Evolutionary conservation across 2,888 invertebrate genomes (phyloP), one percentile per base, ranked within the genome.

Genomic region (Synergus laeviventris): DNA sequence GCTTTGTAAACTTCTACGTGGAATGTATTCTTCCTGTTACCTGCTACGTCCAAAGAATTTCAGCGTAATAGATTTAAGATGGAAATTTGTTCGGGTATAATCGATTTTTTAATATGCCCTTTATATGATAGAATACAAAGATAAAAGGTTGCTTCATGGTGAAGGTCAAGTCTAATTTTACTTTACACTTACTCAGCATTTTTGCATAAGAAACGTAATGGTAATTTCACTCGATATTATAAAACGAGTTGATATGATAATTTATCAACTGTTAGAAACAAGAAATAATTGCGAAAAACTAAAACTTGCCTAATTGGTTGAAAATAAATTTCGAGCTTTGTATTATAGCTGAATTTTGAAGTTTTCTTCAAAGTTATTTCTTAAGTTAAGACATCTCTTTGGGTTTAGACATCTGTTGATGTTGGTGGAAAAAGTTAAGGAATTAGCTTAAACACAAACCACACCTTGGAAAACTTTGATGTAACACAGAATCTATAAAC

Each of bases 1-100:
- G 79, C 81, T 81, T 79, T 81, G 78, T 78, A 78, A 78, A 74
- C 75, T 74, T 74, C 70, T 49, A 62, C 70, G 62, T 77, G 77
- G 77, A 79, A 77, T 76, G 74, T 61, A 76, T 79, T 81, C 81
- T 78, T 81, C 78, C 75, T 66, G 79, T 45, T 66, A 31, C 45
- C 70, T 45, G 31, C 31, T 49, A 49, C 21, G 9, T 49, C 70
- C 31, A 16, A 70, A 70, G 24, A 24, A 45, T 45, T 70, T 70
- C 70, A 31, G 70, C 45, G 3, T 70, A 36, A 31, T 31, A 7
- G 31, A 31, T 59, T 59, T 5, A 59, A 12, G 7, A n/a, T n/a
- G 2, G 1, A 49, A 49, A 0, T 49, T 1, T 49, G 2, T n/a
- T 49, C n/a, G 49, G 2, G n/a, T 49, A 2, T 16, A 49, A 3